Base-by-base conservation (phyloP, 2,797 vertebrate species). In the Peromyscus eremicus region DNA sequence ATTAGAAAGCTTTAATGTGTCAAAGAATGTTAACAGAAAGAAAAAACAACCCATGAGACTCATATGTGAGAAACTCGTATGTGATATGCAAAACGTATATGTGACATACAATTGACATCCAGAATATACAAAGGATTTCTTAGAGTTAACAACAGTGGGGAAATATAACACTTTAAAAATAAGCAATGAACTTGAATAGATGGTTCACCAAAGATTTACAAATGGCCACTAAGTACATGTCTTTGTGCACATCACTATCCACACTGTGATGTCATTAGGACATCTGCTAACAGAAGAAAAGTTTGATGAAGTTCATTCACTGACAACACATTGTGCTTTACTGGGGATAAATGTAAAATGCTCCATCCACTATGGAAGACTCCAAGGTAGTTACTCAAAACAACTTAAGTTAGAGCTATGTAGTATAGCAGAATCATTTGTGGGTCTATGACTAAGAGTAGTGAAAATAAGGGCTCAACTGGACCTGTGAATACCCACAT, bases 41-140 rank as follows among this genome's bases (percentile, higher is more conserved):
- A 89, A 87, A 87, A 87, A 37, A 25, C 14, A 91, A 60, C 11
- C 29, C 40, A 49, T 21, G 13, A n/a, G 64, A 73, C 19, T 89
- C 17, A 21, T 57, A 23, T 76, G 27, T 62, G 27, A 34, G 76
- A 43, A 34, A 46, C 29, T 34, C 34, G 25, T 32, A 7, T 21
- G 13, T 73, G 49, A 40, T 1, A 55, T 57, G 25, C 9, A 94
- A 93, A 91, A 73, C 93, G 93, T 76, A 55, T 76, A 34, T 14
- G 95, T 79, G 5, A 73, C 79, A 32, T 85, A 34, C 12, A 29
- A 57, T 60, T 94, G 75, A 57, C 80, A 95, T 29, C 29, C 49
- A 96, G 23, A 77, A 55, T 89, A 84, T 40, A 73, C 13, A 75
- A 96, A 95, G 34, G 68, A 88, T 6, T 66, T 52, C 52, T 80